These are phyloP conservation scores for Sebastes hubbsi DNA, from an alignment of 2,797 vertebrate genomes.

Conservation along the genomic window DNA sequence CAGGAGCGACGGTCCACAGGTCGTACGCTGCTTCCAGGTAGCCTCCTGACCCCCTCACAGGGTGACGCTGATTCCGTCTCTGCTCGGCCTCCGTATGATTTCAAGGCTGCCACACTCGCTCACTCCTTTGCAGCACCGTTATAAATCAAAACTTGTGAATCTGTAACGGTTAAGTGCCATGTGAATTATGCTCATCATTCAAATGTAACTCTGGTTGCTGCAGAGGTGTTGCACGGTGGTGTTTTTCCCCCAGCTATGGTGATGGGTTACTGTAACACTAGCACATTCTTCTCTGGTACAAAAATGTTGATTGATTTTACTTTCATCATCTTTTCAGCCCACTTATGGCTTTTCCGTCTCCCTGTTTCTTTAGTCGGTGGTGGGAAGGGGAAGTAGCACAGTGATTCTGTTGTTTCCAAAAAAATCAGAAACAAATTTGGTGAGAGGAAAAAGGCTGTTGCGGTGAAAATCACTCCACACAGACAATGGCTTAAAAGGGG, in stretches of 20 bases:
- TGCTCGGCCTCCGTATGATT: conserved; percentile 43
- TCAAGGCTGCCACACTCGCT: conserved; percentile 34
- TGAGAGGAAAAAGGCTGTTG: conserved; percentile 19
- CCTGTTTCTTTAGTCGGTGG: conserved; percentile 42
- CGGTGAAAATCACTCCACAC: background rate
- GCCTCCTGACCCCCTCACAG: conserved; percentile 41
- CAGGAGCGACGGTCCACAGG: conserved; percentile 67
- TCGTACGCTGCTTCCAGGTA: conserved; percentile 81
- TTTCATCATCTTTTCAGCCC: conserved; percentile 29
- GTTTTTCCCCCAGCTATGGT: conserved; percentile 49
- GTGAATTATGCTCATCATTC: background rate
- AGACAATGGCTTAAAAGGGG: background rate
- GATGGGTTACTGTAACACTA: conserved; percentile 41
- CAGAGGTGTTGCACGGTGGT: conserved; percentile 56
- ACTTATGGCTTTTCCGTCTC: conserved; percentile 14
- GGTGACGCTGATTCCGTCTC: conserved; percentile 45
- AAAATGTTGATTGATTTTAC: conserved; percentile 6
- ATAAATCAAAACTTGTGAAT: background rate
- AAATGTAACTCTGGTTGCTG: conserved; percentile 41
- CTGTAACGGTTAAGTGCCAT: background rate
- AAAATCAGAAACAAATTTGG: conserved; percentile 2
- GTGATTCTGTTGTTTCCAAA: conserved; percentile 16
- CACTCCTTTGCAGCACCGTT: conserved; percentile 64
- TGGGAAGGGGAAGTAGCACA: conserved; percentile 20
- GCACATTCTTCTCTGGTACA: conserved; percentile 23